phyloP scores from a whole-genome alignment of 2,113 vertebrate genomes.

The Felis chaus region DNA sequence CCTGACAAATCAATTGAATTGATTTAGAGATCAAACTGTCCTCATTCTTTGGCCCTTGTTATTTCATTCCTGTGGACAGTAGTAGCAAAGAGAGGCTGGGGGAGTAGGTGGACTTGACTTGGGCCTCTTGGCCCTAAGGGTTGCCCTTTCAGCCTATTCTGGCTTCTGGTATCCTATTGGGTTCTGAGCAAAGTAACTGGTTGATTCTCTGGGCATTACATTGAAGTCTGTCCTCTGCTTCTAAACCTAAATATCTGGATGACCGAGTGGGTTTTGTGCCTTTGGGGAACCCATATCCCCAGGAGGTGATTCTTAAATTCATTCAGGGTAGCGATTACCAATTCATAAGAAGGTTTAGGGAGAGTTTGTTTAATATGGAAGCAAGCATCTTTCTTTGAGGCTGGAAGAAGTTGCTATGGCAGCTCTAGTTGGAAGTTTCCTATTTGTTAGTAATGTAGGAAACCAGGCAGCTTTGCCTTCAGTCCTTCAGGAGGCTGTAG shows the following conservation, averaged over 20 bases:
- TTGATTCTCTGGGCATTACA: not conserved
- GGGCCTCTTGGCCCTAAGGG: not conserved
- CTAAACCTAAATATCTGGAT: not conserved
- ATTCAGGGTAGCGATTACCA: not conserved
- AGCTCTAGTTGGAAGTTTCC: slow-evolving; percentile 74
- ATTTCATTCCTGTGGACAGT: not conserved
- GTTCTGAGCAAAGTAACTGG: not conserved
- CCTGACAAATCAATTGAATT: not conserved
- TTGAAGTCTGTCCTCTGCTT: not conserved
- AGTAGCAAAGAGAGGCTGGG: slow-evolving; percentile 23
- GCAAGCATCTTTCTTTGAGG: slow-evolving; percentile 30
- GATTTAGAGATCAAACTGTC: not conserved
- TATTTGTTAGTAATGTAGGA: slow-evolving; percentile 37
- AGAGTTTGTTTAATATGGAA: slow-evolving; percentile 1
- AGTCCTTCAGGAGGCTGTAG: not conserved
- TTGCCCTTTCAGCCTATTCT: not conserved
- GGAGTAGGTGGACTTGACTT: not conserved
- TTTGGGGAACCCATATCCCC: not conserved
- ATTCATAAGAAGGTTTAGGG: not conserved
- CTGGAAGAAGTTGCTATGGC: slow-evolving; percentile 80
- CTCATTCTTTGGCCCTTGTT: not conserved
- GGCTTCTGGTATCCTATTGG: not conserved
- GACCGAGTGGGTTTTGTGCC: not conserved
- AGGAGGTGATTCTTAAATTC: slow-evolving; percentile 23
- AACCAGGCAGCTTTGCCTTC: not conserved